A percentile compares a stretch with the other conserved stretches of the same genome.
These are phyloP conservation scores for Colius striatus DNA, from an alignment of 2,113 vertebrate species.

Conservation along the genomic window DNA sequence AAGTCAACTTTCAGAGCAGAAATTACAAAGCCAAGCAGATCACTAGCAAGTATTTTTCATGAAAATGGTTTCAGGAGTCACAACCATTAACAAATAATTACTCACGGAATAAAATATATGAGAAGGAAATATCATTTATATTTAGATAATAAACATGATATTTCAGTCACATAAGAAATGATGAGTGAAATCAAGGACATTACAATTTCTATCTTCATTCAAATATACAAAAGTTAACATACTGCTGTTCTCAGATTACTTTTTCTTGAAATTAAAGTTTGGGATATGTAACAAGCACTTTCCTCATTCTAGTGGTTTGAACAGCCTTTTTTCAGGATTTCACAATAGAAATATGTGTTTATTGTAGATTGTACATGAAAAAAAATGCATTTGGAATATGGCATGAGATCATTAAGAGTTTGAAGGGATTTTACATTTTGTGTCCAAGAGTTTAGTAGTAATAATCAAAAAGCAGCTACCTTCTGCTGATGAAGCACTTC, in stretches of 20 bases:
- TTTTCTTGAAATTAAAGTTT: background rate
- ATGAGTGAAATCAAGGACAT: background rate
- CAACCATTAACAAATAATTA: background rate
- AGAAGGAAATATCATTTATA: background rate
- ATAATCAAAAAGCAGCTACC: background rate
- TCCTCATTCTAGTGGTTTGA: background rate
- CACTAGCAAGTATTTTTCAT: background rate
- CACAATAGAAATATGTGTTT: background rate
- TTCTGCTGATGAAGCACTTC: background rate
- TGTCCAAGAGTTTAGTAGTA: background rate
- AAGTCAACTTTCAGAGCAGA: background rate
- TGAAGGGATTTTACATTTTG: background rate
- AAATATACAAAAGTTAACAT: background rate
- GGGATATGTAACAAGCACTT: background rate
- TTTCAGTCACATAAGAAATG: background rate
- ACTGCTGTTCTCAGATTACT: background rate
- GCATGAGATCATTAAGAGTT: background rate
- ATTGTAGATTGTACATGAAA: background rate
- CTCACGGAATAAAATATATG: background rate
- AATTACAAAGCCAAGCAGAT: background rate
- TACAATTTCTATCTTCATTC: background rate
- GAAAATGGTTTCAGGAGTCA: background rate
- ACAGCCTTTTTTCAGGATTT: background rate
- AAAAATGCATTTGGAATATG: background rate
- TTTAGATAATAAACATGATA: background rate